Evolutionary conservation across 2,888 invertebrate species (phyloP), one percentile per base, ranked within the genome.

Genomic region (Spilosoma lubricipeda): DNA sequence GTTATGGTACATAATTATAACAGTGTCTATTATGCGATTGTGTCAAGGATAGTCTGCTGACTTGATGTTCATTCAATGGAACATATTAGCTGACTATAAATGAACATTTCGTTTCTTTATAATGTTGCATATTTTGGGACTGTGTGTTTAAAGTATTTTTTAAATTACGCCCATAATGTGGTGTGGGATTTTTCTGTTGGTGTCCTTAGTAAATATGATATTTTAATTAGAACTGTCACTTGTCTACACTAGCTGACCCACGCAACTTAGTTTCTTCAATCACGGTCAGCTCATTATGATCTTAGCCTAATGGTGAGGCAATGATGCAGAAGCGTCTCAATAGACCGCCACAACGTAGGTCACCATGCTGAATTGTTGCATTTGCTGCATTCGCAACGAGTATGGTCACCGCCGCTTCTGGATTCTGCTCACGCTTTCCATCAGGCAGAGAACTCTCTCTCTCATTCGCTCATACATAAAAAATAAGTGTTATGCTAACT

Each of bases 31-130:
- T 73, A 71, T 77, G 71, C 0, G 74, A 87, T 83, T 85, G 81
- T 89, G 91, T 91, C 91, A 92, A 92, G 92, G 91, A 85, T 83
- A 85, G 59, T 69, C 82, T 83, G 82, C 81, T 81, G 82, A 80
- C 82, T 77, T 76, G 76, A 81, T 89, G 90, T 75, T 88, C 89
- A 89, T 75, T 76, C 87, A 89, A 67, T 69, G 88, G 89, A 91
- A 92, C 91, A 71, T 42, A 20, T 75, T 76, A 76, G 48, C 52
- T 72, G 56, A 65, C 64, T 39, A 39, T 39, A 68, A 64, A 64
- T 30, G 33, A 71, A 23, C 23, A 33, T 56, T 71, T 23, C 1
- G 23, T 65, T 52, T 11, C 48, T 42, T 65, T 48, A 2, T 42
- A n/a, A 68, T 67, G 27, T 30, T 30, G 18, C 30, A 48, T 18